Conservation (phyloP, 2,797 vertebrate genomes). For the Erethizon dorsatum region DNA sequence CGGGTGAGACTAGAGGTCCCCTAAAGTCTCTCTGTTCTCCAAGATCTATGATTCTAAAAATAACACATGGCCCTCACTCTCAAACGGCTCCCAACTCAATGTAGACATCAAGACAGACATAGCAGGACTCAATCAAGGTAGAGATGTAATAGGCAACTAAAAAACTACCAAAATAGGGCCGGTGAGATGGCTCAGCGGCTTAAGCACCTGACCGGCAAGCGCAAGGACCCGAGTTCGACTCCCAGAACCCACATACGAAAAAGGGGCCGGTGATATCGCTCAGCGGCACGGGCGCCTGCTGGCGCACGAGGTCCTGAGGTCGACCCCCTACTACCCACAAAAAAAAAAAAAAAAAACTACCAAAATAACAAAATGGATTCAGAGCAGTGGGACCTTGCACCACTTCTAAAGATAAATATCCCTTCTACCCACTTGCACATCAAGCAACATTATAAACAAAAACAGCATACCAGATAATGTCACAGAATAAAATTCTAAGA, state of each 20-base stretch:
- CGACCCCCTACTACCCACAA: too few relatives aligned
- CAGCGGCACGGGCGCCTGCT: too few relatives aligned
- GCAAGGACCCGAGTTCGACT: too few relatives aligned
- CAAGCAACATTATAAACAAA: constrained; percentile 35
- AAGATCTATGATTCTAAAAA: constrained; percentile 52
- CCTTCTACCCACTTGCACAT: neutral
- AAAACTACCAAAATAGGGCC: constrained; percentile 26
- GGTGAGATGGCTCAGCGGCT: too few relatives aligned
- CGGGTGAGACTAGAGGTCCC: neutral
- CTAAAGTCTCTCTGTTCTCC: neutral
- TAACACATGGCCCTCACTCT: neutral
- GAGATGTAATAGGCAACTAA: neutral
- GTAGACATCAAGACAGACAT: constrained; percentile 26
- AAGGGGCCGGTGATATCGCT: too few relatives aligned
- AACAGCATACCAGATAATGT: neutral
- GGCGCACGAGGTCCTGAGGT: too few relatives aligned
- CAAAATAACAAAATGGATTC: constrained; percentile 47
- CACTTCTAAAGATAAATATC: neutral
- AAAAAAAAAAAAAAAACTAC: too few relatives aligned
- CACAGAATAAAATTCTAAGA: constrained; percentile 30
- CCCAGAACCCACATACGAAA: too few relatives aligned
- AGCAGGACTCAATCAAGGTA: constrained; percentile 42
- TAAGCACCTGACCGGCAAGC: too few relatives aligned
- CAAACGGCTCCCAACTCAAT: neutral
- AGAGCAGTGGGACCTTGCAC: neutral